These are phyloP conservation scores for Plecotus auritus DNA, from an alignment of 2,113 vertebrate genomes.

Conservation along the genomic window DNA sequence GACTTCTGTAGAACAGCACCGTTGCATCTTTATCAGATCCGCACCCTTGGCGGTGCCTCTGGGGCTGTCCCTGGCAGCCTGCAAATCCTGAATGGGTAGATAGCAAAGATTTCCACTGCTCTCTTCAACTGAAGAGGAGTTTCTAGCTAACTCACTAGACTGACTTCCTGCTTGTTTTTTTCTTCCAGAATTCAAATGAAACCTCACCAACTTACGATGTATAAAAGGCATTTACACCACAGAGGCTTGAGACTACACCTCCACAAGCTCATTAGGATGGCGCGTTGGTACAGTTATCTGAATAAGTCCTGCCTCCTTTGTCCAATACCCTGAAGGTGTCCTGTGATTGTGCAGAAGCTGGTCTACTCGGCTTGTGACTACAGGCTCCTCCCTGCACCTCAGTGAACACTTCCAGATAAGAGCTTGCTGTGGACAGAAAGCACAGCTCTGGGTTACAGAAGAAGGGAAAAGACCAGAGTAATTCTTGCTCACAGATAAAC, in stretches of 20 bases:
- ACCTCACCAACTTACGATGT: not conserved
- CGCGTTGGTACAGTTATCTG: not conserved
- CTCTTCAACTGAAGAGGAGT: slow-evolving; percentile 47
- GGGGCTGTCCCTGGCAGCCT: slow-evolving; percentile 54
- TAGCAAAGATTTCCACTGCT: slow-evolving; percentile 61
- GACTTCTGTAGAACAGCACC: not conserved
- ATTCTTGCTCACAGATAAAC: not conserved
- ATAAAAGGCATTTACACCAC: not conserved
- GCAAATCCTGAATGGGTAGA: slow-evolving; percentile 51
- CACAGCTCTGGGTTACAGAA: not conserved
- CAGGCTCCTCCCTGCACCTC: not conserved
- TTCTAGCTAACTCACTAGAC: slow-evolving; percentile 64
- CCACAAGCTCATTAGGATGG: not conserved
- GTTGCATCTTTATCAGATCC: not conserved
- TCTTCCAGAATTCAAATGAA: slow-evolving; percentile 62
- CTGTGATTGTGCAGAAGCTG: not conserved
- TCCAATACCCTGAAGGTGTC: not conserved
- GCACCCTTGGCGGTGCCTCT: not conserved
- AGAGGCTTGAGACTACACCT: not conserved
- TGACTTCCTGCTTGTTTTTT: slow-evolving; percentile 60
- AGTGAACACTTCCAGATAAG: not conserved
- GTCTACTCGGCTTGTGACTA: not conserved
- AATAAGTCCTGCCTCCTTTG: not conserved
- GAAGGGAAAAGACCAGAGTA: not conserved
- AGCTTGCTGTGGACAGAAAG: not conserved